Percentiles rank a stretch among this genome's conserved stretches.
phyloP scores from a whole-genome alignment of 2,113 vertebrate species.

The Empidonax traillii region DNA sequence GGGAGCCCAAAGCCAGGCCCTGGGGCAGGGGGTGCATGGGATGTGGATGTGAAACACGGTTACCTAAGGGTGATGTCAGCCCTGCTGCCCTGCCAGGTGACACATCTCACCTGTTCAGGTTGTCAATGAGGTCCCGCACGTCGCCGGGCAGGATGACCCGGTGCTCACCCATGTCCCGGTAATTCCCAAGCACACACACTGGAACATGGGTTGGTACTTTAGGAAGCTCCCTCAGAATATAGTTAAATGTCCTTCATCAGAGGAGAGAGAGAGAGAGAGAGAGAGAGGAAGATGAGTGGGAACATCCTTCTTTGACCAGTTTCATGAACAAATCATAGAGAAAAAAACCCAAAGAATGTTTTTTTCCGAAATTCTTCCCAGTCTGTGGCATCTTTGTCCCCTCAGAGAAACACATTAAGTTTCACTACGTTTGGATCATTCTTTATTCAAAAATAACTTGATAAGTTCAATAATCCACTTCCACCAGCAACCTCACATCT shows the following conservation, averaged over 20 bases:
- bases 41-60: accelerated
- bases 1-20: not conserved
- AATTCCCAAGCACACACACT: slow-evolving; percentile 94
- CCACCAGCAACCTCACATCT: not conserved
- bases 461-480: not conserved
- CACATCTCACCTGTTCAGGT: slow-evolving; percentile 84
- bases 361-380: not conserved
- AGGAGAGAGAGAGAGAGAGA: not conserved
- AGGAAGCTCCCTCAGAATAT: slow-evolving; percentile 92
- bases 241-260: slow-evolving; percentile 90
- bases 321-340: not conserved
- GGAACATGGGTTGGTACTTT: slow-evolving; percentile 95
- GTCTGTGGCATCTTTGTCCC: not conserved
- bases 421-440: not conserved
- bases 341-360: too few species aligned
- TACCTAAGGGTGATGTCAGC: accelerated
- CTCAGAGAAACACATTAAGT: not conserved
- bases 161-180: slow-evolving; percentile 97
- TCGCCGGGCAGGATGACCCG: slow-evolving; percentile 91
- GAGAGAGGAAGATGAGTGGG: not conserved
- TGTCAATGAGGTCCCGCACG: slow-evolving; percentile 87
- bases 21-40: accelerated
- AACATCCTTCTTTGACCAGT: not conserved
- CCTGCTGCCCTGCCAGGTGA: not conserved
- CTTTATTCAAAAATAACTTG: not conserved